phyloP scores from a whole-genome alignment of 2,888 invertebrate genomes.

The Eupeodes luniger region DNA sequence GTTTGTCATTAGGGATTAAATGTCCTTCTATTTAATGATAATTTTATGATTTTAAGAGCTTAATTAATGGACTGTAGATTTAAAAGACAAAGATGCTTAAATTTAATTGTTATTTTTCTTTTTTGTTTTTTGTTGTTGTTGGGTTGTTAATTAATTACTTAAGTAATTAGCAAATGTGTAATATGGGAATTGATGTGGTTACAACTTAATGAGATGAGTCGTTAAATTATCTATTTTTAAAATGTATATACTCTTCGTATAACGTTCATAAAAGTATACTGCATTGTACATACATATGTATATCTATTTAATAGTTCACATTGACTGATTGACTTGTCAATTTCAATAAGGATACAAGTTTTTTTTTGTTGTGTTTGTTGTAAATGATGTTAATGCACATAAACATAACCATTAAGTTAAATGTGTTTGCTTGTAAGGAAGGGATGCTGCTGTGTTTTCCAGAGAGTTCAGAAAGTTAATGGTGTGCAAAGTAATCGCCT shows the following conservation, averaged over 20 bases:
- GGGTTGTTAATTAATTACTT: slow-evolving; percentile 11
- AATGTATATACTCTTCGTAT: too few species aligned
- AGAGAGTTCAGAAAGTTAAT: slow-evolving; percentile 23
- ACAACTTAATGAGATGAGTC: background rate
- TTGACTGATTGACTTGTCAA: slow-evolving; percentile 24
- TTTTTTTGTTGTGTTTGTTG: too few species aligned
- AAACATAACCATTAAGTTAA: background rate
- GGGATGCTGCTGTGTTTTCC: background rate
- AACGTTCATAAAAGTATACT: background rate
- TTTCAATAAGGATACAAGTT: background rate
- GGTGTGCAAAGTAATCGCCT: slow-evolving; percentile 51
- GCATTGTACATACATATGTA: background rate
- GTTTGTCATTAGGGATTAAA: slow-evolving; percentile 4
- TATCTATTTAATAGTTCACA: background rate
- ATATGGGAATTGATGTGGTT: background rate
- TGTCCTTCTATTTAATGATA: background rate
- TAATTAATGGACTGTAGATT: slow-evolving; percentile 8
- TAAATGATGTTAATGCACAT: slow-evolving; percentile 1
- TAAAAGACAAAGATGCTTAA: background rate
- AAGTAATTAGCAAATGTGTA: slow-evolving; percentile 27
- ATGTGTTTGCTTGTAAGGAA: too few species aligned
- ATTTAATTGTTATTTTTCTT: slow-evolving; percentile 26
- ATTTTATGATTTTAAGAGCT: slow-evolving; percentile 19
- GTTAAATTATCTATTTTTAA: background rate
- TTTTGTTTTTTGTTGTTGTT: background rate